Evolutionary conservation across 1,140 invertebrate genomes (phyloP).

Genomic region (Hirudo medicinalis): DNA sequence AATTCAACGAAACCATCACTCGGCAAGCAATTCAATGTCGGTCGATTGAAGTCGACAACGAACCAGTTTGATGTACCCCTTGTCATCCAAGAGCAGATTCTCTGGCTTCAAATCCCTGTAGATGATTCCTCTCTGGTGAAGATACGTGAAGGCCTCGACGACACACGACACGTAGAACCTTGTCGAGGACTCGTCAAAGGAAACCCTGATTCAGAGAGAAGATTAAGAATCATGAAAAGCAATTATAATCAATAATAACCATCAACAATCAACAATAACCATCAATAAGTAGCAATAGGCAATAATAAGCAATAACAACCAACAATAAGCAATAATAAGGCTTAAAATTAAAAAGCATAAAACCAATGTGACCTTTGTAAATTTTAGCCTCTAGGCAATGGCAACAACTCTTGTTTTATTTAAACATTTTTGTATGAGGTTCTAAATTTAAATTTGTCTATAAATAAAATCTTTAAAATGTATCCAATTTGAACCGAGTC

Average conservation of each 20-base stretch:
- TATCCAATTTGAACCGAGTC: background rate
- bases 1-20: too few relatives aligned
- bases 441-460: background rate
- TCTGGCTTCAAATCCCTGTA: slow-evolving; percentile 91
- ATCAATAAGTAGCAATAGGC: background rate
- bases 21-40: too few relatives aligned
- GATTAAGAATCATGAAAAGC: background rate
- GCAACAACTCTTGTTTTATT: too few relatives aligned
- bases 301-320: background rate
- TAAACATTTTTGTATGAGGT: background rate
- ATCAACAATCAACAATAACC: background rate
- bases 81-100: slow-evolving; percentile 71
- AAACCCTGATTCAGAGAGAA: slow-evolving; percentile 41
- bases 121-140: slow-evolving; percentile 72
- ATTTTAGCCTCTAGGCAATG: too few relatives aligned
- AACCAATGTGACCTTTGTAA: too few relatives aligned
- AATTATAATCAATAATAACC: background rate
- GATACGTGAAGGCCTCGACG: slow-evolving; percentile 74
- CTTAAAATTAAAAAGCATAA: background rate
- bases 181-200: slow-evolving; percentile 69
- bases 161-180: slow-evolving; percentile 82
- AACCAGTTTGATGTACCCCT: slow-evolving; percentile 81
- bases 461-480: background rate
- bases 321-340: background rate
- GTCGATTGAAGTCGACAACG: slow-evolving; percentile 11